Base-by-base conservation (phyloP, 2,888 invertebrate genomes). In the Apoda limacodes region DNA sequence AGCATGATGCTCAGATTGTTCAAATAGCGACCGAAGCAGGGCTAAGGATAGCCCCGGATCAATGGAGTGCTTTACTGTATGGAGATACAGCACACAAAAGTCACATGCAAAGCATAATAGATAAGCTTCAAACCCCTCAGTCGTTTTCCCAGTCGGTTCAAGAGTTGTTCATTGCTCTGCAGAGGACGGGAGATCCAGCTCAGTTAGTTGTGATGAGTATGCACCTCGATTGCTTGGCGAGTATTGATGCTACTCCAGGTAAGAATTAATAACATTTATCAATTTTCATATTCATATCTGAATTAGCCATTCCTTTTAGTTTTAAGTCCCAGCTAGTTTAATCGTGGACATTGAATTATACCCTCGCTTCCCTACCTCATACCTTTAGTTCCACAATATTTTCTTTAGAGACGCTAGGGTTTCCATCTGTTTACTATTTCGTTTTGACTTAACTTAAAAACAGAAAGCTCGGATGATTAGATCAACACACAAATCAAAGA, bases 21-120 rank as follows among this genome's bases (percentile, higher is more conserved):
- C 95, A 97, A 72, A 98, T 99, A 39, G 98, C 98, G 0, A 93
- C 95, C 0, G 98, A 99, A 69, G 95, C 98, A 1, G 98, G 98
- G 0, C 81, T 99, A 13, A 82, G 98, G 35, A 98, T 99, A 40
- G 95, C 97, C 0, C 98, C 98, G 0, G 98, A 99, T 62, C 98
- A 98, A 61, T 99, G 98, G 98, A 96, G 96, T 2, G 93, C 97
- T 0, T 70, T 99, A 25, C 75, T 99, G 1, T 99, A 98, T 59
- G 98, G 98, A 1, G 98, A 99, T 62, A 89, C 92, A 0, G 87
- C 88, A 3, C 98, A 98, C 60, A 98, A 98, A 60, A 94, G 95
- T 5, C 96, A 98, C 62, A 99, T 99, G 98, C 98, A 99, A 72
- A 90, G 89, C 54, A 75, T 75, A 61, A 75, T 76, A 50, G 94